Evolutionary conservation across 2,888 invertebrate species (phyloP).

Genomic region (Adelognathus sp.): DNA sequence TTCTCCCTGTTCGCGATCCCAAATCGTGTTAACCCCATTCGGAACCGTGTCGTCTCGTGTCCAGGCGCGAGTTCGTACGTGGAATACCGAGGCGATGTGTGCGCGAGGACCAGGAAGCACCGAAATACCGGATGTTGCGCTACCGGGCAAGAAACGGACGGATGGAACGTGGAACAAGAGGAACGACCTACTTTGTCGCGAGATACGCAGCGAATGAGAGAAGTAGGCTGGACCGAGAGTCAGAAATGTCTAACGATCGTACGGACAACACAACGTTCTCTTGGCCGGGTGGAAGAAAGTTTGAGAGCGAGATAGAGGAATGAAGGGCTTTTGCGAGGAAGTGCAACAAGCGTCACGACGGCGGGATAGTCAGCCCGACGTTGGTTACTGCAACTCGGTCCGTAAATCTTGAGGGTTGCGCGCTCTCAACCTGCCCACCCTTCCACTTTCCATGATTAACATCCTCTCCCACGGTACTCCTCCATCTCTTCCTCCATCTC

Average conservation of each 20-base stretch:
- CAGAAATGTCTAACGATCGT: slow-evolving; percentile 51
- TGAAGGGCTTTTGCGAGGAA: background rate
- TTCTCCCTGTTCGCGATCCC: background rate
- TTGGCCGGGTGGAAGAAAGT: background rate
- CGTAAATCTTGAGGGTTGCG: slow-evolving; percentile 56
- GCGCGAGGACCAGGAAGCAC: slow-evolving; percentile 3
- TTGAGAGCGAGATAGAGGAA: too few species aligned
- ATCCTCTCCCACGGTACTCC: slow-evolving; percentile 43
- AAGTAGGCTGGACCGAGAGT: slow-evolving; percentile 26
- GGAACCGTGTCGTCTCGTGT: background rate
- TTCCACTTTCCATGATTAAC: slow-evolving; percentile 58
- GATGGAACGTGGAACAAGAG: slow-evolving; percentile 24
- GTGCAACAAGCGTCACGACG: slow-evolving; percentile 41
- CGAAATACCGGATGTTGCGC: slow-evolving; percentile 30
- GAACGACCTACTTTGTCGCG: slow-evolving; percentile 42
- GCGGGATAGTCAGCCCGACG: slow-evolving; percentile 44
- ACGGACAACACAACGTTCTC: slow-evolving; percentile 41
- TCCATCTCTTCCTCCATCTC: slow-evolving; percentile 10
- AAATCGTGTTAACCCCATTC: slow-evolving; percentile 53
- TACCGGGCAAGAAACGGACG: slow-evolving; percentile 17
- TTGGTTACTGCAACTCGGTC: slow-evolving; percentile 51
- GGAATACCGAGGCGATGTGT: background rate
- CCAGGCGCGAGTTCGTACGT: background rate
- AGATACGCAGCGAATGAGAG: slow-evolving; percentile 12
- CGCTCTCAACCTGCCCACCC: slow-evolving; percentile 52